A percentile compares a stretch with the other conserved stretches of the same genome.
phyloP scores from a whole-genome alignment of 2,888 invertebrate genomes.

The Oscheius sp. region DNA sequence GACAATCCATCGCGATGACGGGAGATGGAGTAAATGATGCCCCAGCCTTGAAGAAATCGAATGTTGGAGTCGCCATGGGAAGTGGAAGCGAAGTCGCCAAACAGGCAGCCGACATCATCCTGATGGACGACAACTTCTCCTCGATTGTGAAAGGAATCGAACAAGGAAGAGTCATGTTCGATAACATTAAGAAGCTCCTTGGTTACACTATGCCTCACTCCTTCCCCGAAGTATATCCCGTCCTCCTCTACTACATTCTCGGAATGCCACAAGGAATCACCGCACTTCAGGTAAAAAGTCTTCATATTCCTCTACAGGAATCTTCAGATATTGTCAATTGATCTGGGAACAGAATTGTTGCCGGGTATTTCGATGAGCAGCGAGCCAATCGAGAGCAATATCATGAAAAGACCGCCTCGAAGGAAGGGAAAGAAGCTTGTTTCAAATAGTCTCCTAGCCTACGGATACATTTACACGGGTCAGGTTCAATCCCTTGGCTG shows the following conservation, averaged over 20 bases:
- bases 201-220: slow-evolving; percentile 48
- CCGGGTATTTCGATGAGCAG: slow-evolving; percentile 44
- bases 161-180: slow-evolving; percentile 49
- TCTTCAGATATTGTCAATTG: slow-evolving; percentile 41
- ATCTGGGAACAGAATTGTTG: slow-evolving; percentile 45
- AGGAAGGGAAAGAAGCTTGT: slow-evolving; percentile 35
- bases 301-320: not conserved
- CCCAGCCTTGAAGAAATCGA: slow-evolving; percentile 28
- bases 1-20: slow-evolving; percentile 45
- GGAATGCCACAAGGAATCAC: slow-evolving; percentile 42
- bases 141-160: slow-evolving; percentile 48
- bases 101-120: slow-evolving; percentile 51
- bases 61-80: slow-evolving; percentile 34
- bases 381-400: slow-evolving; percentile 43
- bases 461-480: slow-evolving; percentile 37
- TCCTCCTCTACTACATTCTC: slow-evolving; percentile 46
- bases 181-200: slow-evolving; percentile 48
- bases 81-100: slow-evolving; percentile 49
- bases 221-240: slow-evolving; percentile 37
- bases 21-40: slow-evolving; percentile 51
- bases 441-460: slow-evolving; percentile 39
- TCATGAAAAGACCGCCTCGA: slow-evolving; percentile 49
- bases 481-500: slow-evolving; percentile 40
- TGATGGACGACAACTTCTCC: slow-evolving; percentile 54
- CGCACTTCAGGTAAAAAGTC: slow-evolving; percentile 37